Evolutionary conservation across 2,113 vertebrate species (phyloP).

Genomic region (Gopherus flavomarginatus): DNA sequence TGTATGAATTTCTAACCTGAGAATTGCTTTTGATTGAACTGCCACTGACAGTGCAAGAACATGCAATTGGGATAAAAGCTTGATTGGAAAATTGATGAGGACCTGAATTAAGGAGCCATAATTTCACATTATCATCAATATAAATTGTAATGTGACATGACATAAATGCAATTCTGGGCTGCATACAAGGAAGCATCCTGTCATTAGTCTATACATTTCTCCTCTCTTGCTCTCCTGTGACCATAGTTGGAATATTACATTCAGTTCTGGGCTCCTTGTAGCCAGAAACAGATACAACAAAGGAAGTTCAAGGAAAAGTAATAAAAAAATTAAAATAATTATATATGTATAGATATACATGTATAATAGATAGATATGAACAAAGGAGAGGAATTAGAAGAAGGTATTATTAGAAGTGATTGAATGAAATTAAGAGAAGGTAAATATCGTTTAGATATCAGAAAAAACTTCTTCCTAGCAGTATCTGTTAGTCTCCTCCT

Average conservation of each 20-base stretch:
- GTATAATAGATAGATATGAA: neutral
- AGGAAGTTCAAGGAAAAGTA: neutral
- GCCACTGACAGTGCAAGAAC: neutral
- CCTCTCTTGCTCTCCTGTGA: neutral
- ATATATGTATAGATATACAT: neutral
- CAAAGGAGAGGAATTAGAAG: neutral
- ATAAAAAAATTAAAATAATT: neutral
- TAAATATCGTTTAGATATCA: neutral
- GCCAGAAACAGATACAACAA: neutral
- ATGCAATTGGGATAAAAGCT: neutral
- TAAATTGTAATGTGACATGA: neutral
- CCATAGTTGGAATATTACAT: neutral
- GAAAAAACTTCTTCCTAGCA: neutral
- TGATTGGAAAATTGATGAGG: neutral
- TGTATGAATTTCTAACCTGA: neutral
- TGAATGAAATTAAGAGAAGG: neutral
- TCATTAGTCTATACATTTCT: neutral
- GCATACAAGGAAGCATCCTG: neutral
- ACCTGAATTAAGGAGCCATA: neutral
- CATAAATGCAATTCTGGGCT: neutral
- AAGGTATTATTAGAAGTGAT: neutral
- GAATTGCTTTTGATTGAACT: neutral
- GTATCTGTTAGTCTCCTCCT: neutral
- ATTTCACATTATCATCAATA: neutral
- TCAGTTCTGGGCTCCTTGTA: neutral